Evolutionary conservation across 2,888 invertebrate genomes (phyloP).

Genomic region (Rhyacophila evoluta): DNA sequence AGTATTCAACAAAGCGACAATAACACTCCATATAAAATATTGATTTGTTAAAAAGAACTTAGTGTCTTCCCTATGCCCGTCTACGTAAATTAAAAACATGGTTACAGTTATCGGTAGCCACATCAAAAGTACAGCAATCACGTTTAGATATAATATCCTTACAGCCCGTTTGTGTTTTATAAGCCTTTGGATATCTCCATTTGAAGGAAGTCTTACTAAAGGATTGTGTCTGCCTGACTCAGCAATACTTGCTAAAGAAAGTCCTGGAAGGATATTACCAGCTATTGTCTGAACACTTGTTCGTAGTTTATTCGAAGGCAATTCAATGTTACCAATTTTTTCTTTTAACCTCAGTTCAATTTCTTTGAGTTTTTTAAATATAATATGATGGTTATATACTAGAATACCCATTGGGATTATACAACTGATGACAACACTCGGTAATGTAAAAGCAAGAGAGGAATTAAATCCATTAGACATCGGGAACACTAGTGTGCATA

Average conservation of each 20-base stretch:
- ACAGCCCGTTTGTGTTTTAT: conserved; percentile 70
- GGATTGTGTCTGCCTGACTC: conserved; percentile 30
- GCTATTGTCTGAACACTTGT: conserved; percentile 59
- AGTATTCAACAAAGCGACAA: conserved; percentile 68
- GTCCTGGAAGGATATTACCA: conserved; percentile 62
- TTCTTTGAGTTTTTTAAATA: conserved; percentile 62
- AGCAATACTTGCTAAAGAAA: conserved; percentile 65
- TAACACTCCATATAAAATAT: conserved; percentile 68
- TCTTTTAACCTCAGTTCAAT: conserved; percentile 49
- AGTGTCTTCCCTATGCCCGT: conserved; percentile 67
- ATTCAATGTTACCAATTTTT: conserved; percentile 42
- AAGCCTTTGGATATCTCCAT: conserved; percentile 57
- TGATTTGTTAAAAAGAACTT: conserved; percentile 67
- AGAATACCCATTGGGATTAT: conserved; percentile 69
- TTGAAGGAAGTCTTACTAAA: conserved; percentile 29
- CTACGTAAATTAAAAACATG: conserved; percentile 69
- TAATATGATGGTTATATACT: conserved; percentile 69
- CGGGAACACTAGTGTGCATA: conserved; percentile 71
- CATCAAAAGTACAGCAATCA: conserved; percentile 70
- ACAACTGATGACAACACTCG: conserved; percentile 66
- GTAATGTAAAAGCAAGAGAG: conserved; percentile 67
- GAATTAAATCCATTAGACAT: conserved; percentile 63
- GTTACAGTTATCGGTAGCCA: conserved; percentile 70
- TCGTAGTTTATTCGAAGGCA: conserved; percentile 62
- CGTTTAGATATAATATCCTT: conserved; percentile 67